Base-by-base conservation (phyloP, 2,888 invertebrate species). In the Caenorhabditis afra region DNA sequence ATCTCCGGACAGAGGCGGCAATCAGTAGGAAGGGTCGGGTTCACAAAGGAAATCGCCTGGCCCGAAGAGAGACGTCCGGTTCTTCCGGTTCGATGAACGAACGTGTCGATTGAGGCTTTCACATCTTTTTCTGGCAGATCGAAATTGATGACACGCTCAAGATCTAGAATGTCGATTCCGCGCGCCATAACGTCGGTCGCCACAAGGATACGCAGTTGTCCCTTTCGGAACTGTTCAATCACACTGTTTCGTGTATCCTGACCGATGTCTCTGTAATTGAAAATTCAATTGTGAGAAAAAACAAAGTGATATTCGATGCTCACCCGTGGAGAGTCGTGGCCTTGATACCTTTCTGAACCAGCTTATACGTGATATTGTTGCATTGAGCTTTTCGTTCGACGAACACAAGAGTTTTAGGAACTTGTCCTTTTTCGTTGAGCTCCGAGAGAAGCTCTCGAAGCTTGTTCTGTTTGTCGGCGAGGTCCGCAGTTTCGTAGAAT, bases 111-210 rank as follows among this genome's bases (percentile, higher is more conserved):
- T 0, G 55, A 67, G 20, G 22, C 1, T 14, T 79, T 75, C 11
- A 45, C 12, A 1, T 20, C 44, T 39, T 91, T 91, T 50, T 91
- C 89, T 0, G 92, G 92, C 41, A 92, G 75, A 82, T 92, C 92
- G 80, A 91, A 92, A 81, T 92, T 92, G 45, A 92, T 90, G 0
- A 92, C 92, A 66, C 91, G 87, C 3, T 94, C 93, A 0, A 89
- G 73, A 67, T 94, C 94, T 83, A 94, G 94, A 37, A 97, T 96
- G 90, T 97, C 95, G 0, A 97, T 91, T 0, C 98, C 98, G 45
- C 98, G 92, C 0, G 97, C 95, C 0, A 96, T 96, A 0, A 98
- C 97, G 0, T 95, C 95, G 0, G 98, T 98, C 0, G 97, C 97
- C 0, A 99, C 95, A 0, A 99, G 92, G 45, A 97, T 94, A 55